Percentiles rank a stretch among this genome's conserved stretches.
Conservation (phyloP, 64 coral and sea anemone genomes). For the Actinia equina region DNA sequence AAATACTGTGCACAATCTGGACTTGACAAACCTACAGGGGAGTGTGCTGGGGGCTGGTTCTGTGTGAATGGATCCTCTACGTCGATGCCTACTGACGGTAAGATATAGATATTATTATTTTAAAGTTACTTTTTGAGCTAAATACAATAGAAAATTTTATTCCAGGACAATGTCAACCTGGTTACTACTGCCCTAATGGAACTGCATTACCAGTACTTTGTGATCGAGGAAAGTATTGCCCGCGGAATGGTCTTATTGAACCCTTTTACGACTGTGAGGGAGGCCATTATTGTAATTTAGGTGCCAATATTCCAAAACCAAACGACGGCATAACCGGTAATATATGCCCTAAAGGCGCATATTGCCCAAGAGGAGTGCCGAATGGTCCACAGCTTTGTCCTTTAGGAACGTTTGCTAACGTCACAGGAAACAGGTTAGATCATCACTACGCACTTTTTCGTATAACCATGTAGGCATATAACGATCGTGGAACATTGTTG, state of each 20-base stretch:
- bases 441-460: not conserved
- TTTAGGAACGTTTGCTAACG: slow-evolving; percentile 85
- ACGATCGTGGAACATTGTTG: too few species aligned
- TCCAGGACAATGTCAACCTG: slow-evolving; percentile 62
- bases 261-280: slow-evolving; percentile 87
- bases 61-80: slow-evolving; percentile 80
- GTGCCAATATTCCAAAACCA: slow-evolving; percentile 55
- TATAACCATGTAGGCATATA: not conserved
- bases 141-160: not conserved
- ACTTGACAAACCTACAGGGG: slow-evolving; percentile 64
- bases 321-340: slow-evolving; percentile 65
- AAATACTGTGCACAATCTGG: slow-evolving; percentile 85
- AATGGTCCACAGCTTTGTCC: slow-evolving; percentile 61
- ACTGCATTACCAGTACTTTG: slow-evolving; percentile 69
- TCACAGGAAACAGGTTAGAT: slow-evolving; percentile 83
- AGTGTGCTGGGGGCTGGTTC: slow-evolving; percentile 92
- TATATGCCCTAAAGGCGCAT: slow-evolving; percentile 81
- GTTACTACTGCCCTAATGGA: slow-evolving; percentile 86
- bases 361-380: slow-evolving; percentile 68
- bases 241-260: slow-evolving; percentile 43
- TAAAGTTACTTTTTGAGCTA: not conserved
- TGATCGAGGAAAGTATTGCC: slow-evolving; percentile 83
- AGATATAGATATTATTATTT: not conserved
- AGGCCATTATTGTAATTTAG: slow-evolving; percentile 73
- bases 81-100: slow-evolving; percentile 78